phyloP scores from a whole-genome alignment of 2,113 vertebrate genomes.

The Corythornis cristatus region DNA sequence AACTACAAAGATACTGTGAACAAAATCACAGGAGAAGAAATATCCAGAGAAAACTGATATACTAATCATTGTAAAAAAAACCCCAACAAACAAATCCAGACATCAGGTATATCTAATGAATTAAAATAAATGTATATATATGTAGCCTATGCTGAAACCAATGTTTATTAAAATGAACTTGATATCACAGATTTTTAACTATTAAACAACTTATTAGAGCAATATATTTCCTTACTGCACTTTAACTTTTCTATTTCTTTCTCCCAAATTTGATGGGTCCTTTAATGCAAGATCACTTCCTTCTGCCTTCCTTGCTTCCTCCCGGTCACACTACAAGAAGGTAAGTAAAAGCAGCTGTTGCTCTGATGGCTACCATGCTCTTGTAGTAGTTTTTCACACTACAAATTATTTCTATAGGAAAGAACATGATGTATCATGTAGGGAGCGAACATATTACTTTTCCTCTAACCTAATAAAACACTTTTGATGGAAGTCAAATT shows the following conservation, averaged over 20 bases:
- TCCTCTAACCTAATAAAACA: background rate
- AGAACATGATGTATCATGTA: background rate
- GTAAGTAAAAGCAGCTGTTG: background rate
- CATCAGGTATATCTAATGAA: background rate
- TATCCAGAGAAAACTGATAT: background rate
- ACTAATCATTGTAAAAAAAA: background rate
- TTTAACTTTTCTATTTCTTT: background rate
- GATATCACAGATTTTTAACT: background rate
- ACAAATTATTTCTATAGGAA: background rate
- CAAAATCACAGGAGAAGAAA: background rate
- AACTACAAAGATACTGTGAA: background rate
- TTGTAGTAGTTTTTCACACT: background rate
- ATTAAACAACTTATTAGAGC: background rate
- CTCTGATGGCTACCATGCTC: background rate
- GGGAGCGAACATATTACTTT: background rate
- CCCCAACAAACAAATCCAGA: background rate
- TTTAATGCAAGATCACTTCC: background rate
- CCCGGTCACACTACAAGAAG: accelerated
- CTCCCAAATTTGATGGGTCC: background rate
- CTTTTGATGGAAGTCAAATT: background rate
- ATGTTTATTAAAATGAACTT: background rate
- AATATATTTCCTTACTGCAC: background rate
- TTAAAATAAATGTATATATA: background rate
- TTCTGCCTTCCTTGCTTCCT: background rate
- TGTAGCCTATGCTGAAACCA: background rate